Conservation (phyloP, 2,888 invertebrate genomes). For the Prosopocoilus inquinatus region DNA sequence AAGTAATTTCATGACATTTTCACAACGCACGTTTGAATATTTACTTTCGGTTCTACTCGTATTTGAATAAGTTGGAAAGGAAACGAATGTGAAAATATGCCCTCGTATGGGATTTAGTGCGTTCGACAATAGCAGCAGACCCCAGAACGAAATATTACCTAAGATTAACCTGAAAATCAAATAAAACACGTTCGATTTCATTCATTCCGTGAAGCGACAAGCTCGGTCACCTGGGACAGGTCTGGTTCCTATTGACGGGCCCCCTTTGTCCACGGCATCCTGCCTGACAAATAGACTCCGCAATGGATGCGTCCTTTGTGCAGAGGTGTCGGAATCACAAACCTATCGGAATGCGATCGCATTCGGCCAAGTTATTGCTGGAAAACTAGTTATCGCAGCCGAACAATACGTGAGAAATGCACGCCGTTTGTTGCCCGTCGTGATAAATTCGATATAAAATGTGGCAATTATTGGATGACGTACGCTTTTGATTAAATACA, state of each 20-base stretch:
- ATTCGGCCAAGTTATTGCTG: background rate
- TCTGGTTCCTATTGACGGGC: constrained; percentile 14
- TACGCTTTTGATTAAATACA: background rate
- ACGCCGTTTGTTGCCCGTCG: background rate
- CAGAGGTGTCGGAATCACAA: constrained; percentile 38
- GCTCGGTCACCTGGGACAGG: constrained; percentile 17
- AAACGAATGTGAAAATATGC: no score
- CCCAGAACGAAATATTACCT: constrained; percentile 2
- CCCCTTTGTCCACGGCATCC: constrained; percentile 33
- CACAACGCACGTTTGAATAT: no score
- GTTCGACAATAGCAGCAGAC: background rate
- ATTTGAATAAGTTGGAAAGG: no score
- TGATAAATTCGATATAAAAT: background rate
- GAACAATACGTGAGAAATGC: background rate
- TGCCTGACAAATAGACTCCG: constrained; percentile 41
- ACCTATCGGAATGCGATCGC: constrained; percentile 34
- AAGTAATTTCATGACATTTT: no score
- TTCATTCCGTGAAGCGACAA: constrained; percentile 7
- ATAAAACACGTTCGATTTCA: constrained; percentile 20
- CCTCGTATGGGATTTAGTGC: no score
- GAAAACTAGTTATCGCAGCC: background rate
- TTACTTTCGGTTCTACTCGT: no score
- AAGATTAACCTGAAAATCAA: constrained; percentile 18
- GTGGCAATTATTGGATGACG: background rate
- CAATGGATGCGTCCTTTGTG: constrained; percentile 40